A percentile compares a stretch with the other conserved stretches of the same genome.
phyloP scores from a whole-genome alignment of 2,113 vertebrate genomes.

The Melanerpes aurifrons region DNA sequence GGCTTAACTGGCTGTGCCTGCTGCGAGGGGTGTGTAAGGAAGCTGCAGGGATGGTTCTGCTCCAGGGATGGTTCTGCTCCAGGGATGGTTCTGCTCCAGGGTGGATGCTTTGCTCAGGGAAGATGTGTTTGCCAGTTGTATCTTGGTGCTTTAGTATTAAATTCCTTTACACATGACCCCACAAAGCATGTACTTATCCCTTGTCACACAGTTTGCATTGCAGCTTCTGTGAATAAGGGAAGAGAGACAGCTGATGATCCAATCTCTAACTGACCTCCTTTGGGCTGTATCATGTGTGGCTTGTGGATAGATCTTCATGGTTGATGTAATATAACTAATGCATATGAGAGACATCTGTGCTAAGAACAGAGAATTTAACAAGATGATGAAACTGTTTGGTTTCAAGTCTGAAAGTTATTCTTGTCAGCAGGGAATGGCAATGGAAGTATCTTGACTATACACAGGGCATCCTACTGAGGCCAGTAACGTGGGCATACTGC shows the following conservation, averaged over 20 bases:
- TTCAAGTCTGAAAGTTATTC: constrained; percentile 8
- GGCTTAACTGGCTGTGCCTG: neutral
- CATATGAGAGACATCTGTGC: neutral
- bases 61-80: too few relatives aligned
- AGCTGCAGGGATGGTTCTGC: neutral
- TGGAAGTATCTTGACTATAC: neutral
- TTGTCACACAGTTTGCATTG: neutral
- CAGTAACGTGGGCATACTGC: neutral
- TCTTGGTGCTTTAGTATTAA: neutral
- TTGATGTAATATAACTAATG: constrained; percentile 18
- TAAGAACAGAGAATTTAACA: neutral
- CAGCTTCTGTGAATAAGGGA: neutral
- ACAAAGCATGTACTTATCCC: neutral
- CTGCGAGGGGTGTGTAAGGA: neutral
- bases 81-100: neutral
- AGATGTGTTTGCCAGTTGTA: neutral
- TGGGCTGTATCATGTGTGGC: neutral
- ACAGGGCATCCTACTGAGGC: neutral
- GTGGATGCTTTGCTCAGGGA: neutral
- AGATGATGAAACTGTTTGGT: neutral
- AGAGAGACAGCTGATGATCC: neutral
- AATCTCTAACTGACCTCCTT: neutral
- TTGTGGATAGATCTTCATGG: neutral
- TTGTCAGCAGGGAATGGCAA: neutral
- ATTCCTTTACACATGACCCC: neutral